Conservation (phyloP, 1,140 invertebrate species). For the Drosophila melanica region DNA sequence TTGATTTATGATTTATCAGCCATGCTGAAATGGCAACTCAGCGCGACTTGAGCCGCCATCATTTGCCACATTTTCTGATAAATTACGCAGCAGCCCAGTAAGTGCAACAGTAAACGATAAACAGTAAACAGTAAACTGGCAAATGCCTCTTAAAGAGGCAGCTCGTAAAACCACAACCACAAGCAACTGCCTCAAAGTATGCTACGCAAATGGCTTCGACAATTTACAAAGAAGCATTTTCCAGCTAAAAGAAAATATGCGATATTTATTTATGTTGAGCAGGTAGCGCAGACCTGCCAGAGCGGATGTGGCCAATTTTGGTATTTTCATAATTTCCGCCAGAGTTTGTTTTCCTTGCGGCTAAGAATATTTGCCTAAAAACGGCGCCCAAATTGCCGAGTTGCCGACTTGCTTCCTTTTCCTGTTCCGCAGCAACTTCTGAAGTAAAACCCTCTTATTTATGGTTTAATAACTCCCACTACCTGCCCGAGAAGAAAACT, state of each 20-base stretch:
- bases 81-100: conserved; percentile 32
- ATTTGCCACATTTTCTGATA: conserved; percentile 57
- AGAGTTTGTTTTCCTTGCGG: conserved; percentile 33
- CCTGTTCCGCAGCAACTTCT: conserved; percentile 39
- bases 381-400: conserved; percentile 9
- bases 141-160: conserved; percentile 18
- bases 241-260: conserved; percentile 22
- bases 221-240: conserved; percentile 43
- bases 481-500: conserved; percentile 23
- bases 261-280: not conserved
- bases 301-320: conserved; percentile 75
- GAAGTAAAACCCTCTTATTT: conserved; percentile 60
- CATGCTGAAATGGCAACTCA: conserved; percentile 28
- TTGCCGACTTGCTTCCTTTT: conserved; percentile 17
- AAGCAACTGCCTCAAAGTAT: conserved; percentile 71
- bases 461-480: conserved; percentile 65
- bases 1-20: conserved; percentile 48
- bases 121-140: conserved; percentile 3
- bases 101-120: conserved; percentile 17
- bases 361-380: conserved; percentile 34
- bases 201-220: conserved; percentile 58
- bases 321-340: conserved; percentile 80
- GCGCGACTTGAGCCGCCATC: conserved; percentile 29
- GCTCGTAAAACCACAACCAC: conserved; percentile 8
- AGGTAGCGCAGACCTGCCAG: conserved; percentile 26